phyloP scores from a whole-genome alignment of 2,888 invertebrate genomes.

The Machimus atricapillus region DNA sequence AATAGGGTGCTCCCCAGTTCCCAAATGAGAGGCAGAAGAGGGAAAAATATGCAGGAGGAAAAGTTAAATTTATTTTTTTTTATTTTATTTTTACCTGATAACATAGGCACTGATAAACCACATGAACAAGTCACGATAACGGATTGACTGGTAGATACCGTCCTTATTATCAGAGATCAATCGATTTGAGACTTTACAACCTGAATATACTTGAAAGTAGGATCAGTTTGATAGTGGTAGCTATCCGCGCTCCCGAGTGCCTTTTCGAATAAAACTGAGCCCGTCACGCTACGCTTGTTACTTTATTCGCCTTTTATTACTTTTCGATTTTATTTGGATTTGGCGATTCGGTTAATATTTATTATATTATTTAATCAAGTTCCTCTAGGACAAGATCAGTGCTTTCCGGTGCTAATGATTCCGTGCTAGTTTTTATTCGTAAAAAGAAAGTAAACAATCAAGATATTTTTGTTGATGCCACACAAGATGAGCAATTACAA shows the following conservation, averaged over 20 bases:
- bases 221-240: slow-evolving; percentile 2
- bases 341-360: not conserved
- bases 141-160: slow-evolving; percentile 25
- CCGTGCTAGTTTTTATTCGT: not conserved
- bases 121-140: slow-evolving; percentile 25
- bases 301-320: not conserved
- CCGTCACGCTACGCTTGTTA: not conserved
- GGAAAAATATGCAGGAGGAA: not conserved
- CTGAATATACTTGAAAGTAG: slow-evolving; percentile 12
- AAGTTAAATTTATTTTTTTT: not conserved
- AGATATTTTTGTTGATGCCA: not conserved
- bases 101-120: slow-evolving; percentile 23
- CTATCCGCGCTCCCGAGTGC: slow-evolving; percentile 10
- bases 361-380: not conserved
- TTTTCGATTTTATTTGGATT: not conserved
- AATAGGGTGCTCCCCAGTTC: slow-evolving; percentile 1
- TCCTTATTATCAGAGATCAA: slow-evolving; percentile 30
- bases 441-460: not conserved
- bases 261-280: not conserved
- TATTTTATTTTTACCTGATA: not conserved
- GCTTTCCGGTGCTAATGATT: not conserved
- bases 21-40: not conserved
- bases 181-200: slow-evolving; percentile 33
- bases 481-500: slow-evolving; percentile 58
- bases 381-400: not conserved